These are phyloP conservation scores for Neopipo cinnamomea DNA, from an alignment of 2,113 vertebrate genomes.

Conservation along the genomic window DNA sequence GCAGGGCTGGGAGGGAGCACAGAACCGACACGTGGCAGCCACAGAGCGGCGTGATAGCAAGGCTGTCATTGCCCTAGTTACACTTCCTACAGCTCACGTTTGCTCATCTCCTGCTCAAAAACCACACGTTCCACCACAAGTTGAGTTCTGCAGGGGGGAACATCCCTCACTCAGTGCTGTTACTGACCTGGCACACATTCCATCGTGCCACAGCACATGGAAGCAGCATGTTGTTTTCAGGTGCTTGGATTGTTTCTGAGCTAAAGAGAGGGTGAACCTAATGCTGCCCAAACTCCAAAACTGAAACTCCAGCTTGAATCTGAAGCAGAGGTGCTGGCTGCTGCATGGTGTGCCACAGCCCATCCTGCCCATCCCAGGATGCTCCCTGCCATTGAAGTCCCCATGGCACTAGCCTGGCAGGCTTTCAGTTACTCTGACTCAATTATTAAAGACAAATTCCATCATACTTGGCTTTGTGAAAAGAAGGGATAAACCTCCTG, in stretches of 20 bases:
- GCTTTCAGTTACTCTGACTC: not conserved
- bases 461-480: accelerated
- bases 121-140: accelerated
- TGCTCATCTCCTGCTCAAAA: not conserved
- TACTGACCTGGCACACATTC: accelerated
- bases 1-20: too few relatives aligned
- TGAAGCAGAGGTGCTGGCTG: not conserved
- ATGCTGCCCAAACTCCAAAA: accelerated
- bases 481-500: not conserved
- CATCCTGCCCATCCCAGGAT: accelerated
- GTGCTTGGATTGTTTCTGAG: accelerated
- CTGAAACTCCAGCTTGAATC: accelerated
- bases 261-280: accelerated
- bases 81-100: not conserved
- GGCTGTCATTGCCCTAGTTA: slow-evolving; percentile 64
- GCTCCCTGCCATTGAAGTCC: not conserved
- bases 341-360: too few relatives aligned
- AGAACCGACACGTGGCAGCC: not conserved
- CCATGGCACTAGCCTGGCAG: not conserved
- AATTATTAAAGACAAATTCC: accelerated
- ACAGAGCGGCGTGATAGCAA: not conserved
- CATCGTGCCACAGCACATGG: accelerated
- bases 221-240: accelerated
- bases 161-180: accelerated
- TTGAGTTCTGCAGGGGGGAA: accelerated